A percentile compares a stretch with the other conserved stretches of the same genome.
These are phyloP conservation scores for Bostrychus sinensis DNA, from an alignment of 2,113 vertebrate genomes.

Conservation along the genomic window DNA sequence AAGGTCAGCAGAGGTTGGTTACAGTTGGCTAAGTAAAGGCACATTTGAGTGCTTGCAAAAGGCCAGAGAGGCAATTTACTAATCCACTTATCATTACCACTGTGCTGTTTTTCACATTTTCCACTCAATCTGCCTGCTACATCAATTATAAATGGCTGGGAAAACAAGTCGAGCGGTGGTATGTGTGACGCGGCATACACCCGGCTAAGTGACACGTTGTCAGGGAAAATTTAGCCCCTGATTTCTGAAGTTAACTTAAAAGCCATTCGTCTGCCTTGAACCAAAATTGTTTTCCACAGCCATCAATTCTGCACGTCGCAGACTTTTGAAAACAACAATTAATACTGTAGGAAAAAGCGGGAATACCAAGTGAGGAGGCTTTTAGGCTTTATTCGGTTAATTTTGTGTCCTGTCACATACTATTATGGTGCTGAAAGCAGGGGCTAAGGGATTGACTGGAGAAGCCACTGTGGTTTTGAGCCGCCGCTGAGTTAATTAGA, in stretches of 20 bases:
- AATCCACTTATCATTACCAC: constrained; percentile 59
- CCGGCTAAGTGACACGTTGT: constrained; percentile 51
- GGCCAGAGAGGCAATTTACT: constrained; percentile 55
- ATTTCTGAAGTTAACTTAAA: constrained; percentile 43
- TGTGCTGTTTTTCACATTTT: constrained; percentile 41
- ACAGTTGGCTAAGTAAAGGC: constrained; percentile 23
- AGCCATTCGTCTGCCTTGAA: constrained; percentile 39
- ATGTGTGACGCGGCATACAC: constrained; percentile 19
- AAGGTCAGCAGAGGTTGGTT: constrained; percentile 58
- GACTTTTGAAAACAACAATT: constrained; percentile 51
- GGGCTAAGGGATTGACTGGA: constrained; percentile 28
- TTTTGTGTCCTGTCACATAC: constrained; percentile 54
- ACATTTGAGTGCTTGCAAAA: constrained; percentile 39
- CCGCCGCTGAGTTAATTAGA: constrained; percentile 65
- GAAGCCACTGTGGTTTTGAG: constrained; percentile 39
- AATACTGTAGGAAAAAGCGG: constrained; percentile 15
- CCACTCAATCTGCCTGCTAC: constrained; percentile 48
- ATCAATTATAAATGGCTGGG: constrained; percentile 40
- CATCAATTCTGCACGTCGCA: constrained; percentile 35
- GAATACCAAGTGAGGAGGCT: neutral
- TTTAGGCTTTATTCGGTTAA: constrained; percentile 46
- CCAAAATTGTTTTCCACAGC: constrained; percentile 26
- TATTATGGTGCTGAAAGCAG: constrained; percentile 25
- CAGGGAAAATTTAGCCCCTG: constrained; percentile 25
- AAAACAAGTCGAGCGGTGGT: constrained; percentile 35